Conservation (phyloP, 2,113 vertebrate genomes). For the Orcinus orca region DNA sequence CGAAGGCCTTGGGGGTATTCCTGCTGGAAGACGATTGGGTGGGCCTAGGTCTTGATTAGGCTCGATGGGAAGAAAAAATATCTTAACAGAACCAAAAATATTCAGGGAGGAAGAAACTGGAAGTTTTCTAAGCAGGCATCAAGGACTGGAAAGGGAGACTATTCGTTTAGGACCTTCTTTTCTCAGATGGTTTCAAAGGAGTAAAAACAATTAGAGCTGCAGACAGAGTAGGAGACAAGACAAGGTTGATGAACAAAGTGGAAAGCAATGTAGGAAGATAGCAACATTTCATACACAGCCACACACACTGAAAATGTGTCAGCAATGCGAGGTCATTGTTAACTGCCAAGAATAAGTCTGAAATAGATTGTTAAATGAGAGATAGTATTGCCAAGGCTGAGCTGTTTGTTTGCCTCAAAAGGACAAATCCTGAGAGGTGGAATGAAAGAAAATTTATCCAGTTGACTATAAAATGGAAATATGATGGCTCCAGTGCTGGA, state of each 20-base stretch:
- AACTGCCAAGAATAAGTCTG: not conserved
- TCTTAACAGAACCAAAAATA: not conserved
- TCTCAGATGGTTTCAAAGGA: slow-evolving; percentile 13
- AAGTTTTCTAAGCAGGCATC: not conserved
- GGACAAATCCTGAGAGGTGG: not conserved
- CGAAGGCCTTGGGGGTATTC: not conserved
- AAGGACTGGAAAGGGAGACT: not conserved
- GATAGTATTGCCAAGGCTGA: not conserved
- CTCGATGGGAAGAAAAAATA: not conserved
- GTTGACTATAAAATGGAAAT: slow-evolving; percentile 25
- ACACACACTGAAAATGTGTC: not conserved
- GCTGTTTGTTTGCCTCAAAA: not conserved
- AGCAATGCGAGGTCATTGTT: not conserved
- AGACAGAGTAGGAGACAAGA: not conserved
- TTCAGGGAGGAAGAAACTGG: not conserved
- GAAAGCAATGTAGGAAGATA: not conserved
- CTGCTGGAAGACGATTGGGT: not conserved
- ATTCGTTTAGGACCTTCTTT: not conserved
- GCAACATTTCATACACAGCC: not conserved
- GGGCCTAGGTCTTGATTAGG: not conserved
- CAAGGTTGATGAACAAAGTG: slow-evolving; percentile 21
- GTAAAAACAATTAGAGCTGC: slow-evolving; percentile 7
- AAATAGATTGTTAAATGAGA: slow-evolving; percentile 45
- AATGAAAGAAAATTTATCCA: slow-evolving; percentile 27
- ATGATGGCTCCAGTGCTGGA: not conserved